phyloP scores from a whole-genome alignment of 2,797 vertebrate species.

The Schizopygopsis malacanthus region DNA sequence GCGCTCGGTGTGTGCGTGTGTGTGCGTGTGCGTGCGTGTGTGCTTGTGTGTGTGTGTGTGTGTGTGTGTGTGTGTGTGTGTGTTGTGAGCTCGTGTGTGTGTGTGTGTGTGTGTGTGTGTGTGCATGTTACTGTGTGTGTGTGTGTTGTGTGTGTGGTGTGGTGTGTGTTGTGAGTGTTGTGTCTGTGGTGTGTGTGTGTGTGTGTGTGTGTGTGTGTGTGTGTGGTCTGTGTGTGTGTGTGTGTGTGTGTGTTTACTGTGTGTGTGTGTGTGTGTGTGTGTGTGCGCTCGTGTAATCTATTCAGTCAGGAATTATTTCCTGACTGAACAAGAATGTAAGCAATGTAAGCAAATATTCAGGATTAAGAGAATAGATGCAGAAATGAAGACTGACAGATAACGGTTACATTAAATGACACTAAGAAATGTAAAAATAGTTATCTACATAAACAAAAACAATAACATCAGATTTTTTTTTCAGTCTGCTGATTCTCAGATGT shows the following conservation, averaged over 20 bases:
- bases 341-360: not conserved
- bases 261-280: not conserved
- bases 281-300: too few relatives aligned
- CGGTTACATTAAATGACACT: not conserved
- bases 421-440: not conserved
- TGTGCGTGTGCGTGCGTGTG: too few relatives aligned
- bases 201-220: not conserved
- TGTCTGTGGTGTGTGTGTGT: slow-evolving; percentile 15
- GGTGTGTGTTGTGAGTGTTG: too few relatives aligned
- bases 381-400: not conserved
- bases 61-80: too few relatives aligned
- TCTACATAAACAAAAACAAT: not conserved
- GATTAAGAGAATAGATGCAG: not conserved
- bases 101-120: too few relatives aligned
- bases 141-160: not conserved
- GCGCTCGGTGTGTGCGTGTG: too few relatives aligned
- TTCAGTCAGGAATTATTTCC: too few relatives aligned
- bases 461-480: too few relatives aligned
- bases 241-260: not conserved
- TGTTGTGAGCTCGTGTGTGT: too few relatives aligned
- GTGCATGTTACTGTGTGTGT: slow-evolving; percentile 13
- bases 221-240: slow-evolving; percentile 6
- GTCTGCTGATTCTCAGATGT: too few relatives aligned
- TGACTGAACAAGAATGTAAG: not conserved
- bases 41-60: too few relatives aligned